Percentiles rank a stretch among this genome's conserved stretches.
These are phyloP conservation scores for Drosophila elegans DNA, from an alignment of 1,140 invertebrate genomes.

Conservation along the genomic window DNA sequence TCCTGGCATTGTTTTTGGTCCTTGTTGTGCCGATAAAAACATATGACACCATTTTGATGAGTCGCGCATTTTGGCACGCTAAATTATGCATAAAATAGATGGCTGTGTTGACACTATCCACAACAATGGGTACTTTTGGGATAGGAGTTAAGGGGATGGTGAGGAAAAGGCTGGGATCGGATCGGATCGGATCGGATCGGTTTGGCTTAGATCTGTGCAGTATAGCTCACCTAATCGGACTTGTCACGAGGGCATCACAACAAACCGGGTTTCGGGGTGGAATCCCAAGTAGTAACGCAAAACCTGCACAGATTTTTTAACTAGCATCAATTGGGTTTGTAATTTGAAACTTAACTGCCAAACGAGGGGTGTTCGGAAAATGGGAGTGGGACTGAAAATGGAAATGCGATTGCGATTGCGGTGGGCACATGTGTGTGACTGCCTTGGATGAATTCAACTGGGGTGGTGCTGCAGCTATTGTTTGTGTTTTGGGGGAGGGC, in stretches of 20 bases:
- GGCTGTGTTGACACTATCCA: conserved; percentile 63
- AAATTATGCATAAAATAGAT: conserved; percentile 76
- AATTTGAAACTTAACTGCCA: conserved; percentile 46
- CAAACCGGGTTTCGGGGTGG: conserved; percentile 41
- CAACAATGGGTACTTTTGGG: background rate
- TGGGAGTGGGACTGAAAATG: conserved; percentile 1
- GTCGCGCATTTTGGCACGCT: conserved; percentile 46
- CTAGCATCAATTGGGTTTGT: conserved; percentile 60
- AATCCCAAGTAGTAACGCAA: conserved; percentile 6
- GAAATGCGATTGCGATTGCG: conserved; percentile 12
- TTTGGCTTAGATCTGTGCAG: background rate
- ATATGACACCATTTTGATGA: conserved; percentile 77
- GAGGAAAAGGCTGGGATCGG: background rate
- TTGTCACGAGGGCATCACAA: conserved; percentile 74
- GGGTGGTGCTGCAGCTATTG: background rate
- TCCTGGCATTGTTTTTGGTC: background rate
- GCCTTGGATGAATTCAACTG: conserved; percentile 7
- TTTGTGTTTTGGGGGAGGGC: conserved; percentile 2
- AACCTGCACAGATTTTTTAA: conserved; percentile 51
- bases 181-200: background rate
- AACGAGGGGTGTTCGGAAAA: conserved; percentile 15
- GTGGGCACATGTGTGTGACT: conserved; percentile 39
- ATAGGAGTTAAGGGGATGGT: background rate
- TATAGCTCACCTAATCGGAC: conserved; percentile 61
- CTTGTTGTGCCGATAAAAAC: conserved; percentile 61